Evolutionary conservation across 1,140 invertebrate species (phyloP).

Genomic region (Branchinecta lynchi): DNA sequence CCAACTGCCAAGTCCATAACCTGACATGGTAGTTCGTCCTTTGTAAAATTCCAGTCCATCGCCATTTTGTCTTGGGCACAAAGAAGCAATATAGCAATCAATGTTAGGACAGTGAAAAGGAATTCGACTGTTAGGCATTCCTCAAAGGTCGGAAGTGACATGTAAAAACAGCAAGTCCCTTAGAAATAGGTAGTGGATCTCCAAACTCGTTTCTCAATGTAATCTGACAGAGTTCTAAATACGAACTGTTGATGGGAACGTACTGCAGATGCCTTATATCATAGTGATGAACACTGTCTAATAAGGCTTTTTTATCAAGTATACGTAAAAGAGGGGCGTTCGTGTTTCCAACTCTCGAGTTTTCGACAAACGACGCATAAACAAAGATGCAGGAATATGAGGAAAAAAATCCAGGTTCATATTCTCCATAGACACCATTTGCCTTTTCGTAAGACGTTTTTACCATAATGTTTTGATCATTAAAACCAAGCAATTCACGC

Average conservation of each 20-base stretch:
- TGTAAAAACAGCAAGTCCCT: neutral
- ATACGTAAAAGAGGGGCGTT: neutral
- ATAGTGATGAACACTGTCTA: neutral
- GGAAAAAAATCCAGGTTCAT: neutral
- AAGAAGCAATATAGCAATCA: neutral
- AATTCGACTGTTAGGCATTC: neutral
- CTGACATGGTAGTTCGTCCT: neutral
- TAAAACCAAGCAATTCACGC: neutral
- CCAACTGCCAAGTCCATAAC: neutral
- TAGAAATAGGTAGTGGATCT: neutral
- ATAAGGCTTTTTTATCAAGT: neutral
- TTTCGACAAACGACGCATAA: neutral
- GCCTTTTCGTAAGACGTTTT: neutral
- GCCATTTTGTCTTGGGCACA: neutral
- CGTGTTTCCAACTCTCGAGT: neutral
- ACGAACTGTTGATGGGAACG: neutral
- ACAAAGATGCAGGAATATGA: neutral
- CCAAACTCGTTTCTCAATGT: neutral
- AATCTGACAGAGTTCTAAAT: neutral
- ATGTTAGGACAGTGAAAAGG: neutral
- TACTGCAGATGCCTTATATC: neutral
- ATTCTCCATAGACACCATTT: neutral
- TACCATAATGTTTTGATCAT: neutral
- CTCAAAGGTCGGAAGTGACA: neutral
- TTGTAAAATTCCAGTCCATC: conserved; percentile 3